Percentiles rank a stretch among this genome's conserved stretches.
Conservation (phyloP, 2,797 vertebrate genomes). For the Micropoecilia bifurca region DNA sequence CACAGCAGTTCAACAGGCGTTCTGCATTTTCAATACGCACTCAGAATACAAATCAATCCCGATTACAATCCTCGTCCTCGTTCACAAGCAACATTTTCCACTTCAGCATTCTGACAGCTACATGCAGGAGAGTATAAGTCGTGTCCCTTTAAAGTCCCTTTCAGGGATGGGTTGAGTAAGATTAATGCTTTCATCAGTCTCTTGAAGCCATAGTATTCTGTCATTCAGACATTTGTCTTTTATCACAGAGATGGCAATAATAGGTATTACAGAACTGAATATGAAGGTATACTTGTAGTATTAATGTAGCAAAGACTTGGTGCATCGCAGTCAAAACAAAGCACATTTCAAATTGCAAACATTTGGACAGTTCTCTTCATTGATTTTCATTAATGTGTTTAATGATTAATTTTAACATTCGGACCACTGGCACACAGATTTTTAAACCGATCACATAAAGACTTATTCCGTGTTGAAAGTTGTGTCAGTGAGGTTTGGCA, state of each 20-base stretch:
- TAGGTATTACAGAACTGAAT: background rate
- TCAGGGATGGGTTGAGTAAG: background rate
- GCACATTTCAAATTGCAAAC: background rate
- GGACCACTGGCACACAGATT: background rate
- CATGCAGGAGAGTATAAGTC: background rate
- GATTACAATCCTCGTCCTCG: slow-evolving; percentile 13
- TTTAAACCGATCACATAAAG: background rate
- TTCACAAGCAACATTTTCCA: background rate
- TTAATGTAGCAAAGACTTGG: background rate
- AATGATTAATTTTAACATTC: background rate
- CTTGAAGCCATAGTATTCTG: slow-evolving; percentile 3
- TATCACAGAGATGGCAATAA: background rate
- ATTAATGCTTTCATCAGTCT: background rate
- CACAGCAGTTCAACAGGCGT: slow-evolving; percentile 15
- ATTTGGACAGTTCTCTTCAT: background rate
- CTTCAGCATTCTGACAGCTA: background rate
- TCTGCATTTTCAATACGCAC: slow-evolving; percentile 37
- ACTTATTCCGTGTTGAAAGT: background rate
- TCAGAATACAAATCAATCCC: slow-evolving; percentile 27
- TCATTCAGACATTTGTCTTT: background rate
- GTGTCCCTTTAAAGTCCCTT: background rate
- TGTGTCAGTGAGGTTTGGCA: background rate
- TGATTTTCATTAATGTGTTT: background rate
- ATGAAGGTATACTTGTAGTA: background rate
- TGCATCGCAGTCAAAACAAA: background rate